phyloP scores from a whole-genome alignment of 2,113 vertebrate genomes.

The Passer domesticus region DNA sequence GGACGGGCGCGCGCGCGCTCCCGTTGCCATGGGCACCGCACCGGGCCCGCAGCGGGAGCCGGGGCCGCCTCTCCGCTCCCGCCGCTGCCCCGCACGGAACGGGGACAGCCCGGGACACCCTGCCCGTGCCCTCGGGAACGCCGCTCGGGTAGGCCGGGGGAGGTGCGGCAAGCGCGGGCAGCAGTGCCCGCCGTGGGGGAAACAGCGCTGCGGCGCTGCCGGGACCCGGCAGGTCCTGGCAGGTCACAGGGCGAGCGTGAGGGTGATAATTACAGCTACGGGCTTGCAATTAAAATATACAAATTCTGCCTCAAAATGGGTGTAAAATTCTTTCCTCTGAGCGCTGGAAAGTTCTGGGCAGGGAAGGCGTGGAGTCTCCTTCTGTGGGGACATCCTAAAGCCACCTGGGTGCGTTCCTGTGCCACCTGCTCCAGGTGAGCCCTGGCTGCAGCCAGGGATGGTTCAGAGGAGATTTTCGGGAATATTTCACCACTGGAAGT shows the following conservation, averaged over 20 bases:
- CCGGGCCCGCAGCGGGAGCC: no score
- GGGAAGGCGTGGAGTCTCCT: background rate
- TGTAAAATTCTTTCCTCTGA: background rate
- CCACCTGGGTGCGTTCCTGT: background rate
- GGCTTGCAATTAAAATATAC: no score
- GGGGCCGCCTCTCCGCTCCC: accelerated
- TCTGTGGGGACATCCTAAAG: background rate
- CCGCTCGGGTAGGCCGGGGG: background rate
- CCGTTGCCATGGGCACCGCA: background rate
- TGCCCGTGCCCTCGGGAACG: background rate
- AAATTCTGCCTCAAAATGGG: background rate
- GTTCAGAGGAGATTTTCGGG: background rate
- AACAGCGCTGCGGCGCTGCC: background rate
- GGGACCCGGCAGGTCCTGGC: no score
- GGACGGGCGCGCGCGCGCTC: background rate
- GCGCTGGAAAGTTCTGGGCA: background rate
- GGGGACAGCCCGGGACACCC: no score
- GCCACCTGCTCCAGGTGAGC: background rate
- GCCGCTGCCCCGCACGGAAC: background rate
- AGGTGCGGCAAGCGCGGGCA: background rate
- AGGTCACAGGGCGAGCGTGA: background rate
- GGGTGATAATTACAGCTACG: accelerated
- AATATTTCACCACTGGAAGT: background rate
- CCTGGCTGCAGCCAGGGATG: background rate
- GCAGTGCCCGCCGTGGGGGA: no score